Evolutionary conservation across 1,140 invertebrate species (phyloP).

Genomic region (Drosophila bocki): DNA sequence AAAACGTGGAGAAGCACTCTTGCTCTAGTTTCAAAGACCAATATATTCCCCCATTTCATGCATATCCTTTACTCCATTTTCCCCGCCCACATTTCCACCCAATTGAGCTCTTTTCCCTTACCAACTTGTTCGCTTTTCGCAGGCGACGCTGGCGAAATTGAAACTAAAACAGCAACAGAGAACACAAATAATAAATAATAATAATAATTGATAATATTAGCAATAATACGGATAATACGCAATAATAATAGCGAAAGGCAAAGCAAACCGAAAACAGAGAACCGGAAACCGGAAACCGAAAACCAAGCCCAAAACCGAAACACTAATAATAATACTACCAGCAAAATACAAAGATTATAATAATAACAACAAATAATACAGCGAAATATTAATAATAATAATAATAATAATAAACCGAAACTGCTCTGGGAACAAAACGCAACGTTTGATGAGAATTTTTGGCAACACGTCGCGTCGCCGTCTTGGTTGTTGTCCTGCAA

Average conservation of each 20-base stretch:
- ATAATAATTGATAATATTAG: constrained; percentile 19
- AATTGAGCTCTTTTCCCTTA: background rate
- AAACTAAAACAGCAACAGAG: constrained; percentile 50
- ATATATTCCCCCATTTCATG: background rate
- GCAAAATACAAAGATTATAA: background rate
- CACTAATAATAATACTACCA: constrained; percentile 24
- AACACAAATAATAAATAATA: constrained; percentile 32
- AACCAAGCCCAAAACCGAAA: constrained; percentile 3
- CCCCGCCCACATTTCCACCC: background rate
- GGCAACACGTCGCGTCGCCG: constrained; percentile 60
- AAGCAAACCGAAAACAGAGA: background rate
- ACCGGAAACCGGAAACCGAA: background rate
- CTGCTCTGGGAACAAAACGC: constrained; percentile 52
- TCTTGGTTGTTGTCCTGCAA: constrained; percentile 43
- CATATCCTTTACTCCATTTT: background rate
- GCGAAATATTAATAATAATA: background rate
- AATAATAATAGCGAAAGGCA: constrained; percentile 34
- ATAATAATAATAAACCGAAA: constrained; percentile 18
- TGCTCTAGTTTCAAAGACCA: constrained; percentile 1
- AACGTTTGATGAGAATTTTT: constrained; percentile 43
- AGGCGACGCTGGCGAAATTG: constrained; percentile 53
- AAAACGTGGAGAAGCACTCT: background rate
- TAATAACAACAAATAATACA: background rate
- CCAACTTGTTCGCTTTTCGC: constrained; percentile 36
- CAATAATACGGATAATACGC: constrained; percentile 31